Conservation (phyloP, 2,888 invertebrate genomes). For the Eustalomyia histrio region DNA sequence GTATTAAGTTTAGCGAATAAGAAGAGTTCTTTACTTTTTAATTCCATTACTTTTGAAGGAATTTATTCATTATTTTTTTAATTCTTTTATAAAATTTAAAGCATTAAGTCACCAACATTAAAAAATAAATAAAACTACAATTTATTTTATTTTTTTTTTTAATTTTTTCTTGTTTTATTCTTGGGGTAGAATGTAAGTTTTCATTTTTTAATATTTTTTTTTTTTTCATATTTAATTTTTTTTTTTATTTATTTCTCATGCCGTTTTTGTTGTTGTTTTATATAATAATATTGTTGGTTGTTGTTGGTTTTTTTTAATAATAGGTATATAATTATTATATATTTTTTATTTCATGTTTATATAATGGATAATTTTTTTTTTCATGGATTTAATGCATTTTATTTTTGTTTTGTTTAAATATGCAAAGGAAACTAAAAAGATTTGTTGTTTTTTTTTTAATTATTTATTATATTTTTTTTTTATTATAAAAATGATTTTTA, state of each 20-base stretch:
- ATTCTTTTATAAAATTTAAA: no score
- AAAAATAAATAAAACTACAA: conserved; percentile 41
- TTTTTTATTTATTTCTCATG: conserved; percentile 56
- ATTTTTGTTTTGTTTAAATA: conserved; percentile 63
- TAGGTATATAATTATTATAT: conserved; percentile 64
- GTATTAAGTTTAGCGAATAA: no score
- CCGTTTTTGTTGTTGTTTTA: conserved; percentile 55
- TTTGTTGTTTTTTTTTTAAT: conserved; percentile 39
- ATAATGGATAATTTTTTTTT: conserved; percentile 73
- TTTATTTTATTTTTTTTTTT: conserved; percentile 8
- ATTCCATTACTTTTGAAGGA: no score
- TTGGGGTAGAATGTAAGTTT: conserved; percentile 67
- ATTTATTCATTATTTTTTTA: no score
- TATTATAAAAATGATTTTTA: conserved; percentile 59
- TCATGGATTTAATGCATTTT: conserved; percentile 60
- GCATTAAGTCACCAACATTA: background rate
- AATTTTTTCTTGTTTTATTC: conserved; percentile 58
- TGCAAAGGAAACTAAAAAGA: conserved; percentile 71
- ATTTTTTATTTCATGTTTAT: conserved; percentile 67
- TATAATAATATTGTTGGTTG: conserved; percentile 56
- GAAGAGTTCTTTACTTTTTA: no score
- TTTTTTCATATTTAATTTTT: conserved; percentile 50
- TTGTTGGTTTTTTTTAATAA: conserved; percentile 54
- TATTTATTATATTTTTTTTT: conserved; percentile 46
- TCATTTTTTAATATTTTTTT: conserved; percentile 62